Base-by-base conservation (phyloP, 2,888 invertebrate species). In the Cepaea hortensis region DNA sequence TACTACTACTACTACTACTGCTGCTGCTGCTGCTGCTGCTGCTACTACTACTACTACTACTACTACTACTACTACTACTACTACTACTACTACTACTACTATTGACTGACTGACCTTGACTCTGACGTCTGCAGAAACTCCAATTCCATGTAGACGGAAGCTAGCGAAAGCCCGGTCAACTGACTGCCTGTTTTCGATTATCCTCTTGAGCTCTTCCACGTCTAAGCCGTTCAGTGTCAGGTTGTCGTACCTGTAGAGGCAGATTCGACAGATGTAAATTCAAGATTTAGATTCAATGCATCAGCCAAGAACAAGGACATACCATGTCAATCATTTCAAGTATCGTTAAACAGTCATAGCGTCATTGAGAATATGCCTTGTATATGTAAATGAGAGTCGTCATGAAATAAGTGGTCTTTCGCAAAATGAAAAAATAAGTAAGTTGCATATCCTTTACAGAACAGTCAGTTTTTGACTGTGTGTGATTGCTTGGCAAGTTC, bases 151-250 rank as follows among this genome's bases (percentile, higher is more conserved):
- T 3, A 89, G 85, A 15, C 85, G 55, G 85, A 89, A 89, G 65
- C 35, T 81, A 46, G 90, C 90, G 73, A 87, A 90, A 20, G 86
- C 83, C 4, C 89, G 79, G 65, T 89, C 90, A 46, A 75, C 82
- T 20, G 87, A 62, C 9, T 79, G 68, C 50, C 87, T 81, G 15
- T 85, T 85, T 35, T 87, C 81, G 61, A 90, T 68, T 18, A 88
- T 46, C 15, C 11, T 72, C 76, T 89, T 81, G 85, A 89, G 84
- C 73, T 84, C 84, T 6, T 84, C 88, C 4, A 88, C 7, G 7
- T 76, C 48, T 55, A 81, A 73, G 13, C 88, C 89, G 80, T 88
- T 88, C 55, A 89, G 79, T 15, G 73, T 87, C 68, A 88, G 77
- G 70, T 88, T 86, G 73, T 88, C 88, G 81, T 88, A 89, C n/a